Evolutionary conservation across 2,113 vertebrate species (phyloP), one percentile per base, ranked within the genome.

Genomic region (Lampris megalopsis): DNA sequence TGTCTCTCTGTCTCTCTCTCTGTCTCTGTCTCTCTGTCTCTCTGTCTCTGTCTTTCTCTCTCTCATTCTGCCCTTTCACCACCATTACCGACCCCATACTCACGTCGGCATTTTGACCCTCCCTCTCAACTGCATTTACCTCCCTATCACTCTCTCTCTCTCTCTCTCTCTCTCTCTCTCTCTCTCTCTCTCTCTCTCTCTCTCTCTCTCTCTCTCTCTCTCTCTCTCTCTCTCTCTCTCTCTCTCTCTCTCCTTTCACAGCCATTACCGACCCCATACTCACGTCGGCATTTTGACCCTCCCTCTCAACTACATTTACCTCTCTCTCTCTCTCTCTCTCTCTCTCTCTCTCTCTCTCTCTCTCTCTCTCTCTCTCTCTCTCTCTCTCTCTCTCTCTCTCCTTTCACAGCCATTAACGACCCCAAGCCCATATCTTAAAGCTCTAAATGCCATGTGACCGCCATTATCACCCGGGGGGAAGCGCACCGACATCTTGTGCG

Each of bases 391-490:
- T 11, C 9, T 56, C 52, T 2, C 63, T 71, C 77, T 74, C 81
- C 77, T 75, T 63, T 75, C 69, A 2, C 61, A 42, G 68, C 84
- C 47, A 87, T 87, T 78, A 84, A 74, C 61, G 62, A 60, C 73
- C 78, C 50, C 80, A 57, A 68, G 50, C 77, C 58, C 59, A 52
- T 38, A 0, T 63, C 76, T 78, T 64, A 48, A 57, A 45, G 47
- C 45, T 36, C 62, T 69, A 70, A 85, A 84, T 84, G 80, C 71
- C 77, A 79, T 79, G 86, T 79, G 80, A 86, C 82, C 65, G 70
- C 85, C 79, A 90, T 91, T 89, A 93, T 82, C 64, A 63, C 80
- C 73, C 48, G 1, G 60, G 53, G 87, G 81, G 88, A 89, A 93
- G 75, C 85, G 86, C 75, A 24, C 57, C 68, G 77, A 86, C 86